Conservation (phyloP, 2,888 invertebrate species). For the Hypselothyrea guttata region DNA sequence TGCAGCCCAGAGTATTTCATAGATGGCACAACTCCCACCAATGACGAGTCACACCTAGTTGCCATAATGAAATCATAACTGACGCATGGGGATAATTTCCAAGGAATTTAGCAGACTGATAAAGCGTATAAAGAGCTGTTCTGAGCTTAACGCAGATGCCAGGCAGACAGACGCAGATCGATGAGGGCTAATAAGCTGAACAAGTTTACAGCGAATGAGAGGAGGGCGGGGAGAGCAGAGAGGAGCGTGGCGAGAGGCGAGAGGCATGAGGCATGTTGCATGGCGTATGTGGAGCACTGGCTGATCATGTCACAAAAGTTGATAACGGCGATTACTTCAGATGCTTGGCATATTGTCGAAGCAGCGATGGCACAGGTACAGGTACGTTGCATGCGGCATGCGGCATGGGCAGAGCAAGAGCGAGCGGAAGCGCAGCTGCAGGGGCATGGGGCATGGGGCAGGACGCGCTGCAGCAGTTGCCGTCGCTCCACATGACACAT, state of each 20-base stretch:
- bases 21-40: too few relatives aligned
- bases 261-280: constrained; percentile 19
- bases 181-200: constrained; percentile 50
- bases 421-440: too few relatives aligned
- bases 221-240: neutral
- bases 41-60: neutral
- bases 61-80: constrained; percentile 6
- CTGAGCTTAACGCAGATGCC: constrained; percentile 31
- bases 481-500: constrained; percentile 72
- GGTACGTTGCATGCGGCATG: constrained; percentile 1
- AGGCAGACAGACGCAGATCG: constrained; percentile 48
- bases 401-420: too few relatives aligned
- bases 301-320: constrained; percentile 76
- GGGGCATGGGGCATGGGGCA: constrained; percentile 20
- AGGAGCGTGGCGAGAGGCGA: neutral
- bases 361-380: constrained; percentile 50
- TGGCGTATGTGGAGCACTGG: constrained; percentile 59
- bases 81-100: constrained; percentile 16
- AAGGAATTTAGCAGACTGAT: constrained; percentile 22
- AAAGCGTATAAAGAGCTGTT: constrained; percentile 16
- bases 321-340: constrained; percentile 80
- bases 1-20: too few relatives aligned
- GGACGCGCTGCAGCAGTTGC: constrained; percentile 50
- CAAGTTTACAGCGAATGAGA: constrained; percentile 9
- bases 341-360: constrained; percentile 77